Conservation (phyloP, 2,888 invertebrate genomes). For the Drosophila aldrichi region DNA sequence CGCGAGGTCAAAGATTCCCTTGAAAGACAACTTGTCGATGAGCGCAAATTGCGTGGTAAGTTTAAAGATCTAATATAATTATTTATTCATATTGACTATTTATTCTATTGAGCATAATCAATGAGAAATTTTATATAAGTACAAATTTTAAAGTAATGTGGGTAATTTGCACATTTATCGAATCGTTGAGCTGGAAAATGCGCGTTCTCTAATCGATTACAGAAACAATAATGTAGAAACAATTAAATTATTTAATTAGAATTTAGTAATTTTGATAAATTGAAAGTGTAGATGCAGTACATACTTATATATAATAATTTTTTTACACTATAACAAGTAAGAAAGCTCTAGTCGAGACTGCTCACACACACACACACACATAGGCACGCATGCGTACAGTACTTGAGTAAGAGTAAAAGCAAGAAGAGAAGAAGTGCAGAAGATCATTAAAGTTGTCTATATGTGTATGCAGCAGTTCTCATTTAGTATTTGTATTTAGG, state of each 20-base stretch:
- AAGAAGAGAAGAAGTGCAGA: no score
- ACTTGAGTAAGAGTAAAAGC: no score
- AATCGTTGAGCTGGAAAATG: slow-evolving; percentile 8
- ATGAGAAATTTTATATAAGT: not conserved
- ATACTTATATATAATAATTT: no score
- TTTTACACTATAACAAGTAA: no score
- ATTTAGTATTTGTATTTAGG: no score
- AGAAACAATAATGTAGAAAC: not conserved
- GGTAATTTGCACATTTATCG: not conserved
- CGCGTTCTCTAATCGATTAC: not conserved
- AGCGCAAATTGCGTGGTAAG: slow-evolving; percentile 98
- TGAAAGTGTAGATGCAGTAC: not conserved
- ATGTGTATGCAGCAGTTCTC: no score
- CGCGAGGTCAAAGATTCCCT: slow-evolving; percentile 96
- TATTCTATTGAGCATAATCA: no score
- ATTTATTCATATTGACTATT: not conserved
- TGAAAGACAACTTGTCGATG: slow-evolving; percentile 96
- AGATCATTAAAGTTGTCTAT: no score
- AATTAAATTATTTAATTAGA: not conserved
- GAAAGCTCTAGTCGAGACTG: no score
- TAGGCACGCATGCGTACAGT: no score
- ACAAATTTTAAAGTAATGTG: not conserved
- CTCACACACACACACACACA: no score
- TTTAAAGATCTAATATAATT: slow-evolving; percentile 5
- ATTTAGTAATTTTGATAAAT: not conserved